phyloP scores from a whole-genome alignment of 2,113 vertebrate species.

The Rhinolophus ferrumequinum region DNA sequence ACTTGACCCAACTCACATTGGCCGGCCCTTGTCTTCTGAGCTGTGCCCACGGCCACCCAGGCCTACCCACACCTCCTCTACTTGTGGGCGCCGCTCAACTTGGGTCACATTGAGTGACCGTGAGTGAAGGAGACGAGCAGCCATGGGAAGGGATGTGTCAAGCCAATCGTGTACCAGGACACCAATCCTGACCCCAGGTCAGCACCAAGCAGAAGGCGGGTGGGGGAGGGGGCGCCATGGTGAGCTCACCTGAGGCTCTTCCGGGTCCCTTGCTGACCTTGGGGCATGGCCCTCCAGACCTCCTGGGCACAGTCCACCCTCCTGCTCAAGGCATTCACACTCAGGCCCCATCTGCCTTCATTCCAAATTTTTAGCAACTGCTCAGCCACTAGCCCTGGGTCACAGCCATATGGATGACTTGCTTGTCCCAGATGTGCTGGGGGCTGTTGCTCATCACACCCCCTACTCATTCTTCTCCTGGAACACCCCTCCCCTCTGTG shows the following conservation, averaged over 20 bases:
- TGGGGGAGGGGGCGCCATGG: background rate
- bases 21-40: background rate
- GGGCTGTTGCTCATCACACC: too few relatives aligned
- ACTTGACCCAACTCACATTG: background rate
- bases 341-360: background rate
- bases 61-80: background rate
- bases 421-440: rapidly evolving
- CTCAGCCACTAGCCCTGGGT: background rate
- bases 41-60: background rate
- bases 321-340: background rate
- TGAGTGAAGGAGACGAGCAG: background rate
- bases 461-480: too few relatives aligned
- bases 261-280: background rate
- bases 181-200: background rate
- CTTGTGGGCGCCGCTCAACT: background rate
- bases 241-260: background rate
- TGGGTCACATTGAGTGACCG: background rate
- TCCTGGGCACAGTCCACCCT: background rate
- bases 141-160: background rate
- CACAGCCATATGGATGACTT: background rate
- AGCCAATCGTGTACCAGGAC: background rate
- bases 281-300: background rate
- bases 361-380: background rate
- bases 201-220: background rate
- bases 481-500: too few relatives aligned